These are phyloP conservation scores for Rhinatrema bivittatum DNA, from an alignment of 2,797 vertebrate species.

Conservation along the genomic window DNA sequence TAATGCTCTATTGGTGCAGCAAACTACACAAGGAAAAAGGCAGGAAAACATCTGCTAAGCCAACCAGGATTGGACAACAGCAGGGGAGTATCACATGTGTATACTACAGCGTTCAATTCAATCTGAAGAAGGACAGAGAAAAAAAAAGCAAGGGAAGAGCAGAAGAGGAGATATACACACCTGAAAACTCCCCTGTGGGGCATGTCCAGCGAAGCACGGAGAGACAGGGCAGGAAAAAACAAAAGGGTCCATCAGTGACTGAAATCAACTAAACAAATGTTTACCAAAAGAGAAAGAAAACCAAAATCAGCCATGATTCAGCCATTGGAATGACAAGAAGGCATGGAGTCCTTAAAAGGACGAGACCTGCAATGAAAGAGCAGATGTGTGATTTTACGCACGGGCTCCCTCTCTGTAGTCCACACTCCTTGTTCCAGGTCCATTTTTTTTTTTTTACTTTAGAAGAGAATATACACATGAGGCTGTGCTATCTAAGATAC, in stretches of 20 bases:
- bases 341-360: conserved; percentile 40
- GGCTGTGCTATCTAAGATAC: too few relatives aligned
- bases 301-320: conserved; percentile 40
- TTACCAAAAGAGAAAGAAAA: conserved; percentile 27
- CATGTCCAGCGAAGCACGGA: conserved; percentile 78
- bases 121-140: conserved; percentile 1
- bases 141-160: conserved; percentile 34
- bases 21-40: conserved; percentile 4
- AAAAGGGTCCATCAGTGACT: conserved; percentile 75
- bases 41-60: conserved; percentile 29
- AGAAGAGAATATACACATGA: too few relatives aligned
- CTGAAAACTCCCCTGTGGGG: conserved; percentile 97
- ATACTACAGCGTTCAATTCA: conserved; percentile 15
- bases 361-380: conserved; percentile 27
- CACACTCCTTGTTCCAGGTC: too few relatives aligned
- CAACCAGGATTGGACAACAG: conserved; percentile 29
- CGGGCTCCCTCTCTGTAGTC: too few relatives aligned
- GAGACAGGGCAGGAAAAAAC: conserved; percentile 51
- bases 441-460: too few relatives aligned
- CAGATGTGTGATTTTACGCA: too few relatives aligned
- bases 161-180: conserved; percentile 81
- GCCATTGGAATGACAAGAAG: conserved; percentile 47
- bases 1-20: not conserved
- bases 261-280: conserved; percentile 55
- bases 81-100: conserved; percentile 47